Percentiles rank a stretch among this genome's conserved stretches.
Evolutionary conservation across 2,797 vertebrate genomes (phyloP).

Genomic region (Acrocephalus scirpaceus): DNA sequence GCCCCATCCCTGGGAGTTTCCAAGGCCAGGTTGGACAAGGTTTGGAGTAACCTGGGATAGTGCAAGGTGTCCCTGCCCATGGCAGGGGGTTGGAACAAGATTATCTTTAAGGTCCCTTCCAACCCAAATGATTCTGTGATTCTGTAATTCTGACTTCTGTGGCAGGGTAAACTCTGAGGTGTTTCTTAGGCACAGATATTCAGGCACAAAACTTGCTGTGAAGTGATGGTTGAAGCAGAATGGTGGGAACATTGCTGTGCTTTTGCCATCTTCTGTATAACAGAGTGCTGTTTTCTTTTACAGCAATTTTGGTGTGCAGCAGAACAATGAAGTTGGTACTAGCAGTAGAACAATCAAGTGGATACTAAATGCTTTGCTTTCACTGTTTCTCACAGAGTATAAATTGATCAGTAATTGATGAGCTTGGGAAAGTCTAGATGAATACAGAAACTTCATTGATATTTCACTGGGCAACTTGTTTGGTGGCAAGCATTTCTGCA

Average conservation of each 20-base stretch:
- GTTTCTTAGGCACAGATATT: background rate
- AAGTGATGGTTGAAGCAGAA: background rate
- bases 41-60: accelerated
- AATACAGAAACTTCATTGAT: background rate
- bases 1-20: background rate
- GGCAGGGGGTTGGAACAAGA: background rate
- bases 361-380: background rate
- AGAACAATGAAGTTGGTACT: background rate
- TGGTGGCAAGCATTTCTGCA: background rate
- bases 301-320: background rate
- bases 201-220: background rate
- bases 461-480: background rate
- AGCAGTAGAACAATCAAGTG: background rate
- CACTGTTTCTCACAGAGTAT: background rate
- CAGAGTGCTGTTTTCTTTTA: background rate
- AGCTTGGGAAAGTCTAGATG: background rate
- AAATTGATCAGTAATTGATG: background rate
- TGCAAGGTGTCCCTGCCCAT: background rate
- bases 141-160: background rate
- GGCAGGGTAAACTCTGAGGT: background rate
- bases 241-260: background rate
- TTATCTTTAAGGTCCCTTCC: background rate
- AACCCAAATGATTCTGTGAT: background rate
- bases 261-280: background rate
- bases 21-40: accelerated